Percentiles rank a stretch among this genome's conserved stretches.
Conservation (phyloP, 2,888 invertebrate genomes). For the Dorcus parallelipipedus region DNA sequence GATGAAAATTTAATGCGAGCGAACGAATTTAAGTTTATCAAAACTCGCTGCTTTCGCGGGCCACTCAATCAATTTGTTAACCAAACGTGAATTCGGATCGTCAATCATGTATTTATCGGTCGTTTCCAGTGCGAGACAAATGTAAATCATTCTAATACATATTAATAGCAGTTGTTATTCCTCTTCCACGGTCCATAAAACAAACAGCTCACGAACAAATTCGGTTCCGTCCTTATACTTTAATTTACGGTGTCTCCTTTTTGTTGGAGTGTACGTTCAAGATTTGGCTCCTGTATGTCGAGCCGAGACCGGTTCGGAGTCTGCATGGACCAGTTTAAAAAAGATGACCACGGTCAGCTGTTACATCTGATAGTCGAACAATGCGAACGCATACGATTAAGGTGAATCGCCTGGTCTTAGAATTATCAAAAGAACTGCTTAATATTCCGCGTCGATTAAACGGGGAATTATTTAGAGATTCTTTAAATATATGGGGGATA, state of each 20-base stretch:
- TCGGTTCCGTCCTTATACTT: background rate
- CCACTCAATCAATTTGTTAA: constrained; percentile 14
- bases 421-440: constrained; percentile 21
- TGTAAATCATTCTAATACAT: constrained; percentile 17
- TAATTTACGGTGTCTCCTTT: too few relatives aligned
- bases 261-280: too few relatives aligned
- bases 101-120: constrained; percentile 17
- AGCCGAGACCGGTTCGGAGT: constrained; percentile 5
- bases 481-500: constrained; percentile 19
- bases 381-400: constrained; percentile 9
- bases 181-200: background rate
- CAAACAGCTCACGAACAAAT: background rate
- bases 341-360: constrained; percentile 8
- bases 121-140: constrained; percentile 11
- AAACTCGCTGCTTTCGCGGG: too few relatives aligned
- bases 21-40: too few relatives aligned
- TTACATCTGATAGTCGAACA: background rate
- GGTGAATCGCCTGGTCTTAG: constrained; percentile 15
- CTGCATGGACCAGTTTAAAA: constrained; percentile 15
- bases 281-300: background rate
- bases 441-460: constrained; percentile 22
- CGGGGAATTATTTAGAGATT: constrained; percentile 26
- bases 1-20: too few relatives aligned
- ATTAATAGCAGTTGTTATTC: constrained; percentile 7
- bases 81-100: constrained; percentile 10